A percentile compares a stretch with the other conserved stretches of the same genome.
Evolutionary conservation across 2,797 vertebrate genomes (phyloP).

Genomic region (Selene dorsalis): DNA sequence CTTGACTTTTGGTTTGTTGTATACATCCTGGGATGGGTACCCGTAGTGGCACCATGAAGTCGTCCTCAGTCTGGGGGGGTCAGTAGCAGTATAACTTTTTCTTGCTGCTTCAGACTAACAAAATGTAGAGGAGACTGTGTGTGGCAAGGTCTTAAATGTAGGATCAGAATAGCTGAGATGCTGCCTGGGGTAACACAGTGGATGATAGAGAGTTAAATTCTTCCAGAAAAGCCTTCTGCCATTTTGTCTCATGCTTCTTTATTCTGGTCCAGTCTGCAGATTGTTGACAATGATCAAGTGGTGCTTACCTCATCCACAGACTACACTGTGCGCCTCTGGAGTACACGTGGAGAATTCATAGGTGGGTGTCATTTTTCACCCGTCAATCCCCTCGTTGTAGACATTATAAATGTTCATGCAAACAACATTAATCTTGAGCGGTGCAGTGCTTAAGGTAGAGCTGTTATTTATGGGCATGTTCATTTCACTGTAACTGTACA

Average conservation of each 20-base stretch:
- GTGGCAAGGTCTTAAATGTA: conserved; percentile 54
- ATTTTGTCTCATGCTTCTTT: conserved; percentile 59
- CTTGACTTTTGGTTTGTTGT: too few relatives aligned
- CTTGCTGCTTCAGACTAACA: conserved; percentile 43
- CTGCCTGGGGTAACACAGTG: conserved; percentile 30
- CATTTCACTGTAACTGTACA: conserved; percentile 9
- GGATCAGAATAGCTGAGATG: conserved; percentile 49
- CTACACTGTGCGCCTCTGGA: conserved; percentile 82
- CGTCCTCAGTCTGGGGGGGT: conserved; percentile 24
- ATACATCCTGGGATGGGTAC: conserved; percentile 2
- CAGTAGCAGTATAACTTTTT: conserved; percentile 25
- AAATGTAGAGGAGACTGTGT: conserved; percentile 36
- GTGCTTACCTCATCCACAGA: conserved; percentile 83
- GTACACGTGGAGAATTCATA: conserved; percentile 75
- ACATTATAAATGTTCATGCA: conserved; percentile 44
- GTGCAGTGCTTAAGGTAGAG: conserved; percentile 11
- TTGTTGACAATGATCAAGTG: conserved; percentile 81
- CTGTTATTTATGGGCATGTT: conserved; percentile 33
- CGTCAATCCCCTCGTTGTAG: conserved; percentile 30
- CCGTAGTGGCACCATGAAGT: conserved; percentile 24
- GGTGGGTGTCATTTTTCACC: conserved; percentile 68
- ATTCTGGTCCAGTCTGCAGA: conserved; percentile 79
- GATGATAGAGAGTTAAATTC: conserved; percentile 61
- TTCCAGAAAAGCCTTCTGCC: conserved; percentile 53
- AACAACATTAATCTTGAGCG: conserved; percentile 48